Evolutionary conservation across 2,113 vertebrate species (phyloP).

Genomic region (Candoia aspera): DNA sequence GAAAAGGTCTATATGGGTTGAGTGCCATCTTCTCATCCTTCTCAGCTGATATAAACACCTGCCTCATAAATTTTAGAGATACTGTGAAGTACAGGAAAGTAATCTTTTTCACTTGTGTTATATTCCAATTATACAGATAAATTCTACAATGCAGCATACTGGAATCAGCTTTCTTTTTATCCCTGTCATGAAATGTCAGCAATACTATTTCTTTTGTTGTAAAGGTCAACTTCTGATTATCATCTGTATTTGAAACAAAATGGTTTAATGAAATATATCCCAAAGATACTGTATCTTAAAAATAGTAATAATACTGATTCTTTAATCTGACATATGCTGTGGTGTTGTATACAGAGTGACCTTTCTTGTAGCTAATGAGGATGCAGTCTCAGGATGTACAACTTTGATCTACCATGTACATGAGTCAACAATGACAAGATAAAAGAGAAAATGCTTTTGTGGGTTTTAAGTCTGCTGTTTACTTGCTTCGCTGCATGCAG

Average conservation of each 20-base stretch:
- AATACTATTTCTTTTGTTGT: constrained; percentile 35
- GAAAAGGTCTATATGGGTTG: not conserved
- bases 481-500: constrained; percentile 23
- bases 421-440: not conserved
- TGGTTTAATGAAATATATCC: constrained; percentile 38
- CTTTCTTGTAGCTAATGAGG: constrained; percentile 40
- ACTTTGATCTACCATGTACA: constrained; percentile 32
- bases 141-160: constrained; percentile 6
- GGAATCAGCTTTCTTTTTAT: constrained; percentile 31
- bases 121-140: constrained; percentile 37
- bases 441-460: constrained; percentile 5
- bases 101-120: constrained; percentile 30
- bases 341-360: constrained; percentile 22
- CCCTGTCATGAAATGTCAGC: constrained; percentile 34
- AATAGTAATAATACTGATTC: constrained; percentile 26
- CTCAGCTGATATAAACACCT: constrained; percentile 23
- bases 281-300: constrained; percentile 30
- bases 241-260: constrained; percentile 49
- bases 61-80: constrained; percentile 14
- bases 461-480: constrained; percentile 26
- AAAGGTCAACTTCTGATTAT: constrained; percentile 54
- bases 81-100: constrained; percentile 25
- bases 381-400: not conserved
- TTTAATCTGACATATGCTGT: constrained; percentile 10
- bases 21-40: constrained; percentile 28